Evolutionary conservation across 1,140 invertebrate species (phyloP).

Genomic region (Grapholita molesta): DNA sequence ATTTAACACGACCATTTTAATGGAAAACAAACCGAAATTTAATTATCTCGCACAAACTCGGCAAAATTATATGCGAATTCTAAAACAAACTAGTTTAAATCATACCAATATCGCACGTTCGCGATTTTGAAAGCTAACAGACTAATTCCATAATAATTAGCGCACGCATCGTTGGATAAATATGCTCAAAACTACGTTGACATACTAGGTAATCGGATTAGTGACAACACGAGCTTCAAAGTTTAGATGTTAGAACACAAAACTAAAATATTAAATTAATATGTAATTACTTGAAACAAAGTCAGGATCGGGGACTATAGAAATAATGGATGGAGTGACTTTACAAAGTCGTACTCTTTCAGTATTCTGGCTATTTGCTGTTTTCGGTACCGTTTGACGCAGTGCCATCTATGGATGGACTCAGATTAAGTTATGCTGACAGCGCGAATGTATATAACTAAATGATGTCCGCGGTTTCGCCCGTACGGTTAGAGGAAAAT

Average conservation of each 20-base stretch:
- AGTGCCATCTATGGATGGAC: too few species aligned
- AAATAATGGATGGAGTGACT: too few species aligned
- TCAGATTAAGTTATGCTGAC: too few species aligned
- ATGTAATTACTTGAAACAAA: too few species aligned
- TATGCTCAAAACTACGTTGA: not conserved
- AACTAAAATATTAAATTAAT: not conserved
- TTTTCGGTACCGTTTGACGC: too few species aligned
- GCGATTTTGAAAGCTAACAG: not conserved
- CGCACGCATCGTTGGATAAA: not conserved
- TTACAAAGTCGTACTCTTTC: too few species aligned
- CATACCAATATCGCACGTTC: not conserved
- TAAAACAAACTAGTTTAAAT: not conserved
- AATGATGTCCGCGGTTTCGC: too few species aligned
- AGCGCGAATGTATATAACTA: too few species aligned
- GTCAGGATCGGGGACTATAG: too few species aligned
- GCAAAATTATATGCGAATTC: not conserved
- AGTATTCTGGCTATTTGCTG: too few species aligned
- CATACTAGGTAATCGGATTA: not conserved
- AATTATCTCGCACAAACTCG: not conserved
- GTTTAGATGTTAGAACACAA: not conserved
- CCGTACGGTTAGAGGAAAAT: too few species aligned
- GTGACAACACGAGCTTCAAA: not conserved
- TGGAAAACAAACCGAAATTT: constrained; percentile 11
- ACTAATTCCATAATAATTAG: not conserved
- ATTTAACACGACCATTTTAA: not conserved